Evolutionary conservation across 2,888 invertebrate species (phyloP), one percentile per base, ranked within the genome.

Genomic region (Caenorhabditis afra): DNA sequence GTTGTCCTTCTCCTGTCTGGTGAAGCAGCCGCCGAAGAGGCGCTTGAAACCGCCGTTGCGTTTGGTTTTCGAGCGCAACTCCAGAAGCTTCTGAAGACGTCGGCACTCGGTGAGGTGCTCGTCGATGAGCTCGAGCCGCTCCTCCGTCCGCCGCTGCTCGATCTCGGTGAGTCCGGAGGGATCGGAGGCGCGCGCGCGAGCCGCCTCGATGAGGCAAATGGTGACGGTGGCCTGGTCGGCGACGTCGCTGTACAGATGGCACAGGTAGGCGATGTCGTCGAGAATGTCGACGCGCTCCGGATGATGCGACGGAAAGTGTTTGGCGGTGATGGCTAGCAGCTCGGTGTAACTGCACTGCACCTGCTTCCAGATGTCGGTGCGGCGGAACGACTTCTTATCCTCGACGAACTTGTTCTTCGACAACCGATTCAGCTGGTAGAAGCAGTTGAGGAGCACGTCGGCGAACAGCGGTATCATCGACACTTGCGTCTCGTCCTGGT

Each of bases 201-300:
- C 87, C 10, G 87, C 85, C 79, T 88, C 88, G 68, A 88, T 87
- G 37, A 86, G 84, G 59, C 87, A 85, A n/a, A 89, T 62, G 22
- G 87, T 84, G 37, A 88, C 81, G 8, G 88, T 87, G 1, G 86
- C 84, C 66, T 83, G 74, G 52, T 88, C 88, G 47, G 87, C 86
- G 29, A 87, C 86, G 62, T 88, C 88, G n/a, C 84, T 82, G 77
- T 77, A 88, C 47, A 87, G 55, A 57, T 84, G 80, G 66, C 88
- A 88, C n/a, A 88, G 52, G 49, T 82, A 85, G 7, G 88, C 85
- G 45, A 87, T 59, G 70, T 89, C 87, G 39, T 85, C 85, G 47
- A 88, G 62, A 49, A 87, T 74, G 45, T 87, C 87, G 11, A 88
- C 85, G 10, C 88, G 65, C 47, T 87, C 85, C 7, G 83, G 82